Evolutionary conservation across 2,113 vertebrate genomes (phyloP), one percentile per base, ranked within the genome.

Genomic region (Panurus biarmicus): DNA sequence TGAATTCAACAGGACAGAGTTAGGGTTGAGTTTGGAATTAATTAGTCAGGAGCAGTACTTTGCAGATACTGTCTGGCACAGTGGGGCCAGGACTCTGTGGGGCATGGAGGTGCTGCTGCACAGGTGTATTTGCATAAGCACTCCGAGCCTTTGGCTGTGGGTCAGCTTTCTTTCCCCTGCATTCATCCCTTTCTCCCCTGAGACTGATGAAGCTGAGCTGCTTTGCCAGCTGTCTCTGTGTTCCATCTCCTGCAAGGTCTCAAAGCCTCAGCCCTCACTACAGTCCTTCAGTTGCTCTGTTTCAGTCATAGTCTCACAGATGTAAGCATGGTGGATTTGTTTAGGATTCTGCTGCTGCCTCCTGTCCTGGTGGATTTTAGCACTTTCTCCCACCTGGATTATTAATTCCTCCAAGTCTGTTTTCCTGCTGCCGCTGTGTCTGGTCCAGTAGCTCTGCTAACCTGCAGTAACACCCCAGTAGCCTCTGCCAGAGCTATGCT

Each of bases 341-440:
- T 95, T 38, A 76, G 76, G 72, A 80, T 88, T 90, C 75, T 92
- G 26, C 83, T 83, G 79, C 83, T 92, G 91, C 72, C 89, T 95
- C 60, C 35, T 54, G 64, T 83, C 38, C 62, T 44, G 38, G 64
- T 57, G 80, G 72, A 74, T 90, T 94, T 92, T 74, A 89, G 56
- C 77, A 66, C 64, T 76, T 86, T 79, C 64, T 83, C 79, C 79
- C n/a, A 54, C 66, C 67, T 29, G 28, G 48, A 57, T 82, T 58
- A 75, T 75, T 90, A 90, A 89, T 76, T 90, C 75, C 62, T 64
- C 62, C 45, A 23, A 35, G 24, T 47, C 78, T 92, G 57, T 67
- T 89, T 90, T 85, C 16, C 44, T 79, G 40, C 75, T 90, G 74
- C 48, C 0, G 0, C 62, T 75, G 28, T 81, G 73, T 51, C 66